Base-by-base conservation (phyloP, 2,888 invertebrate genomes). In the Eupithecia abbreviata region DNA sequence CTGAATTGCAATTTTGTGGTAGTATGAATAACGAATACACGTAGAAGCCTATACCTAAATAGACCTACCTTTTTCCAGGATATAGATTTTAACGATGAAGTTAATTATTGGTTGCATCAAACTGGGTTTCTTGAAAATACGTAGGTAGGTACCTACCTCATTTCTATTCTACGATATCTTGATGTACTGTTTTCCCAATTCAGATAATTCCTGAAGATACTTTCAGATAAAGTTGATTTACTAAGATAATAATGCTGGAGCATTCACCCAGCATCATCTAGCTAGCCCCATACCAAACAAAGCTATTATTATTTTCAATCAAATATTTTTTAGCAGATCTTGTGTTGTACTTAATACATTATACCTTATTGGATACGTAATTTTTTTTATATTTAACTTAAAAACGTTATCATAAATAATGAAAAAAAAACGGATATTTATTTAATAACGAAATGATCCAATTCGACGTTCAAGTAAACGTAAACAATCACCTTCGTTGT, bases 1-100 rank as follows among this genome's bases (percentile, higher is more conserved):
- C 80, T 82, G 86, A 84, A 87, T 85, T 80, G 83, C 82, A 85
- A 86, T 83, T 82, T 73, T 82, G 71, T 71, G 67, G 72, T 72
- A 5, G 4, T 67, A 58, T 3, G 55, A 58, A 58, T 58, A 7
- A 58, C 9, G n/a, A 58, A 58, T 6, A n/a, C 49, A 49, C 3
- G 49, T 49, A 49, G 49, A 12, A 49, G 2, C 49, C 10, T 47
- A 47, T 12, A 9, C 12, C 47, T 3, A 4, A n/a, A 51, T 10
- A 47, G 47, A 47, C 10, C 47, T 47, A 47, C 47, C 47, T 51
- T 6, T n/a, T 51, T n/a, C 51, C 51, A 51, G 6, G n/a, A n/a
- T 5, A 7, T n/a, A 51, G 51, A n/a, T 18, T 0, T 7, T 3
- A 58, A 18, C 18, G 3, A 9, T 58, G n/a, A 58, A 18, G 18